Evolutionary conservation across 2,888 invertebrate genomes (phyloP).

Genomic region (Chrysotoxum bicinctum): DNA sequence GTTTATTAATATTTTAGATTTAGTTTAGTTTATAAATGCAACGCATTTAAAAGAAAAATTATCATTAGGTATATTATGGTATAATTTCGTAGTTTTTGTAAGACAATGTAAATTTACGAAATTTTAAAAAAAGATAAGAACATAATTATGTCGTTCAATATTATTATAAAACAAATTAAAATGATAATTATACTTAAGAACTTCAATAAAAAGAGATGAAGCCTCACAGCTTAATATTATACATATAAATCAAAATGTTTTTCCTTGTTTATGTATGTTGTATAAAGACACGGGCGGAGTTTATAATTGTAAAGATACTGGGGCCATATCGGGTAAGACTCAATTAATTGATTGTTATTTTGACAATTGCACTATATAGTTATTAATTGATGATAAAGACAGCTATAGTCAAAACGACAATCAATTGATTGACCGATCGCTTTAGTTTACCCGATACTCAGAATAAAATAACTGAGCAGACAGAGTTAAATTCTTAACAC

Average conservation of each 20-base stretch:
- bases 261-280: background rate
- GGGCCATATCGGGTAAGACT: too few species aligned
- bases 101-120: slow-evolving; percentile 59
- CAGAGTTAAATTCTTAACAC: too few species aligned
- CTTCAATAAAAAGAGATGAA: slow-evolving; percentile 48
- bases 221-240: slow-evolving; percentile 49
- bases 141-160: slow-evolving; percentile 19
- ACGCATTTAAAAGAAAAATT: slow-evolving; percentile 59
- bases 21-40: slow-evolving; percentile 54
- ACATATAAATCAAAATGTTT: background rate
- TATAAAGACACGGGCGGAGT: too few species aligned
- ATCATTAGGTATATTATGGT: slow-evolving; percentile 8
- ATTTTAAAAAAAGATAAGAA: slow-evolving; percentile 21
- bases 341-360: too few species aligned
- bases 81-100: slow-evolving; percentile 60
- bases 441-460: too few species aligned
- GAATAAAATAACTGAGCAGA: too few species aligned
- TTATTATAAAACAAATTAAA: slow-evolving; percentile 23
- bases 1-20: slow-evolving; percentile 17
- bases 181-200: slow-evolving; percentile 41
- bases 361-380: too few species aligned
- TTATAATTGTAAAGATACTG: too few species aligned
- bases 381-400: too few species aligned
- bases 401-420: too few species aligned
- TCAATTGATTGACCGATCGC: too few species aligned